A percentile compares a stretch with the other conserved stretches of the same genome.
Conservation (phyloP, 2,113 vertebrate species). For the Geococcyx californianus region DNA sequence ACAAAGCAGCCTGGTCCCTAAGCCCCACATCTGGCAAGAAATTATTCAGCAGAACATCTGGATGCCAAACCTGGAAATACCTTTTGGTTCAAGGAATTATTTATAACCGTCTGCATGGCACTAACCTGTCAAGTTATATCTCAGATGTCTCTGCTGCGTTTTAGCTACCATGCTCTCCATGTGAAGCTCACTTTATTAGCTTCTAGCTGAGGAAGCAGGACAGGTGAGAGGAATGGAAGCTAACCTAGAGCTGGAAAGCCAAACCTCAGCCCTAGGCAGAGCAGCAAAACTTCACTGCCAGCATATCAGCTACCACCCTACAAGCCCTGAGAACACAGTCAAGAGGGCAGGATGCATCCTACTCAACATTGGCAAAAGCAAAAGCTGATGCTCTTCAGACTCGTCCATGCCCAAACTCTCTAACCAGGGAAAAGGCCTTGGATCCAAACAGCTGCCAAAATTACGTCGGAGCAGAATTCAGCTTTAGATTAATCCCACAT, state of each 20-base stretch:
- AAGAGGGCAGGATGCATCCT: background rate
- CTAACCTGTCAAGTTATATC: background rate
- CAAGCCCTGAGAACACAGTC: background rate
- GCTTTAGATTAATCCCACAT: background rate
- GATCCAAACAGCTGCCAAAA: background rate
- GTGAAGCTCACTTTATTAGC: background rate
- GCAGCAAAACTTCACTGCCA: background rate
- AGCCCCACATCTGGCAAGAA: background rate
- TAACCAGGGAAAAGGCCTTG: background rate
- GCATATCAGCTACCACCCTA: background rate
- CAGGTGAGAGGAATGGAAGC: background rate
- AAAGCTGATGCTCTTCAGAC: background rate
- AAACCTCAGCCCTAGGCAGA: background rate
- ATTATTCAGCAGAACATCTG: background rate
- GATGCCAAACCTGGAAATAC: background rate
- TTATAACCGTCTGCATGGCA: background rate
- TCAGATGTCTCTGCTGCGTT: background rate
- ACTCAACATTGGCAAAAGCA: background rate
- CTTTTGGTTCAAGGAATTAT: background rate
- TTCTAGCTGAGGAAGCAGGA: background rate
- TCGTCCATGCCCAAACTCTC: background rate
- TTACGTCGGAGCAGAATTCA: background rate
- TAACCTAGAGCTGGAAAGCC: background rate
- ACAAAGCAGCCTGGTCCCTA: background rate
- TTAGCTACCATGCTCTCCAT: background rate